phyloP scores from a whole-genome alignment of 2,113 vertebrate genomes.

The Microcebus ravelobensis region DNA sequence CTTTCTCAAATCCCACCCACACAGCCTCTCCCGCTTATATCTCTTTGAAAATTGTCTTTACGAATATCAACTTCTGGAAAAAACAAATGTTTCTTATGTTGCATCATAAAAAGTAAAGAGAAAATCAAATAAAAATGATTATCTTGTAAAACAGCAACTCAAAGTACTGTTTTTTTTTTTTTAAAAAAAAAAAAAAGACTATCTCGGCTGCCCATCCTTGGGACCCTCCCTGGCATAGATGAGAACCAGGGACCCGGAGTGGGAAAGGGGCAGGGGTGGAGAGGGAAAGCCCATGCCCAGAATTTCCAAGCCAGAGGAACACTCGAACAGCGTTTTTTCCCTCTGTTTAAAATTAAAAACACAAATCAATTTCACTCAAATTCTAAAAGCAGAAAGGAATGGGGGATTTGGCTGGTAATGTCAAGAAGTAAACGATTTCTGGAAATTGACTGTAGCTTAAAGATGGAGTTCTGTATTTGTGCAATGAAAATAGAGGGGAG shows the following conservation, averaged over 20 bases:
- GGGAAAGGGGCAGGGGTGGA: not conserved
- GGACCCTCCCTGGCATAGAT: not conserved
- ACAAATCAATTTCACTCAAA: constrained; percentile 81
- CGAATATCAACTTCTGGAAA: constrained; percentile 15
- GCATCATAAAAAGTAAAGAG: constrained; percentile 71
- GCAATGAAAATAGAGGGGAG: constrained; percentile 7
- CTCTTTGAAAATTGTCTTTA: constrained; percentile 80
- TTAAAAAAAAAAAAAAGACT: constrained; percentile 74
- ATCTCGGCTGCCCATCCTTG: constrained; percentile 22
- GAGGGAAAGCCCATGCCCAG: not conserved
- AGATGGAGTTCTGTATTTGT: constrained; percentile 38
- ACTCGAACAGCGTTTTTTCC: not conserved
- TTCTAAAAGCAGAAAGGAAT: constrained; percentile 76
- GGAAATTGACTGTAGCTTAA: constrained; percentile 78
- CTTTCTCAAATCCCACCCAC: constrained; percentile 47
- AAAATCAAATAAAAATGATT: constrained; percentile 79
- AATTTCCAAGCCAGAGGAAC: constrained; percentile 6
- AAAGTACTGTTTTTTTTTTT: too few relatives aligned
- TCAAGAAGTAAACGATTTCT: constrained; percentile 66
- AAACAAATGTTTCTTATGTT: constrained; percentile 60
- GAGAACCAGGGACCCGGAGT: not conserved
- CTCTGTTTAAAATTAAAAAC: constrained; percentile 69
- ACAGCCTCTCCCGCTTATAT: not conserved
- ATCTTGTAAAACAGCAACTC: constrained; percentile 13
- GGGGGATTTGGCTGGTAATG: constrained; percentile 47